These are phyloP conservation scores for Malacoraja senta DNA, from an alignment of 2,797 vertebrate species.

Conservation along the genomic window DNA sequence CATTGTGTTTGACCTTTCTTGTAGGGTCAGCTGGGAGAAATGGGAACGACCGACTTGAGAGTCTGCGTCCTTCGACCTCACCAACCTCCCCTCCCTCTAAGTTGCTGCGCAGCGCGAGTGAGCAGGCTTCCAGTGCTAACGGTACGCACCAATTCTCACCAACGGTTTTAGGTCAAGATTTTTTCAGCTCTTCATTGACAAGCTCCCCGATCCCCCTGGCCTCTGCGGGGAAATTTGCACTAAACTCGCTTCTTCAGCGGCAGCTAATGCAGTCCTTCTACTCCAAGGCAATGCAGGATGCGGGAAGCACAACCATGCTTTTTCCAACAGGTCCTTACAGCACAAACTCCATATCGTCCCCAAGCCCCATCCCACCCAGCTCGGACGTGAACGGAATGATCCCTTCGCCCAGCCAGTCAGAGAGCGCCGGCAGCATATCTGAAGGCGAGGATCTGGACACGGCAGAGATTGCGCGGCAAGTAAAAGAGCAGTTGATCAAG, in stretches of 20 bases:
- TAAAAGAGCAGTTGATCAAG: slow-evolving; percentile 97
- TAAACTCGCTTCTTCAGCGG: slow-evolving; percentile 92
- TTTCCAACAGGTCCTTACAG: slow-evolving; percentile 86
- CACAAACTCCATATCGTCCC: slow-evolving; percentile 88
- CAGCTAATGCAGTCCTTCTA: slow-evolving; percentile 98
- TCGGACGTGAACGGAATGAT: slow-evolving; percentile 84
- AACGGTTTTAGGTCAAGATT: slow-evolving; percentile 92
- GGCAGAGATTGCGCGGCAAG: slow-evolving; percentile 88
- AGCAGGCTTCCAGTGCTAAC: slow-evolving; percentile 81
- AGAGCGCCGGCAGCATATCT: slow-evolving; percentile 75
- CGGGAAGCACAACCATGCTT: slow-evolving; percentile 83
- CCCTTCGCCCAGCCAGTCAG: slow-evolving; percentile 85
- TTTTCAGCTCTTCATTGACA: slow-evolving; percentile 80
- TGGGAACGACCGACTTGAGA: slow-evolving; percentile 91
- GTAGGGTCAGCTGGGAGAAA: slow-evolving; percentile 98
- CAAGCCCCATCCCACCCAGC: slow-evolving; percentile 79
- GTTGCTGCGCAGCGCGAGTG: slow-evolving; percentile 75
- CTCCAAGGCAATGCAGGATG: slow-evolving; percentile 95
- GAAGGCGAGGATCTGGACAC: slow-evolving; percentile 95
- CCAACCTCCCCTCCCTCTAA: slow-evolving; percentile 81
- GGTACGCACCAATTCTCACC: slow-evolving; percentile 92
- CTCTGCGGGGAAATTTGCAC: slow-evolving; percentile 90
- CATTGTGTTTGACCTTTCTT: slow-evolving; percentile 99
- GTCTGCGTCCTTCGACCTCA: slow-evolving; percentile 76
- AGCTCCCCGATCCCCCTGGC: slow-evolving; percentile 78